Evolutionary conservation across 2,113 vertebrate species (phyloP).

Genomic region (Pollachius pollachius): DNA sequence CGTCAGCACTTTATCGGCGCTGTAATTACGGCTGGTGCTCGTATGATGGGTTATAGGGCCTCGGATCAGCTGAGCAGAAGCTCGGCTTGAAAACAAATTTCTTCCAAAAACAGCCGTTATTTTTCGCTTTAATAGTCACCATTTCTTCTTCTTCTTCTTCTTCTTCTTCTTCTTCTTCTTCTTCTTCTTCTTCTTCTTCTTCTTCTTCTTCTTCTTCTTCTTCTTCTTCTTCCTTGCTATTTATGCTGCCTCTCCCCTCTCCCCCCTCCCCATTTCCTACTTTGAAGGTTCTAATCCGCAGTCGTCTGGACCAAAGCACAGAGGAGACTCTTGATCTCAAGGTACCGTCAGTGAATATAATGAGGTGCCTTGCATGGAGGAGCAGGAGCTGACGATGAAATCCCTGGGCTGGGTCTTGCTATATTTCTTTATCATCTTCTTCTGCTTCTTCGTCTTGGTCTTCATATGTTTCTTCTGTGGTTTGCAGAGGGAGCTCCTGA

Average conservation of each 20-base stretch:
- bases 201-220: too few relatives aligned
- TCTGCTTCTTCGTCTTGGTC: conserved; percentile 4
- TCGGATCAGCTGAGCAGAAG: too few relatives aligned
- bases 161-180: too few relatives aligned
- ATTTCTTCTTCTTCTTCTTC: background rate
- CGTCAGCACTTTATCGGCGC: too few relatives aligned
- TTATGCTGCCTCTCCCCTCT: conserved; percentile 34
- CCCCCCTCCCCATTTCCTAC: conserved; percentile 9
- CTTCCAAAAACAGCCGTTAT: too few relatives aligned
- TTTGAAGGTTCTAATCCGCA: conserved; percentile 87
- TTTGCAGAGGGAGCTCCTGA: conserved; percentile 87
- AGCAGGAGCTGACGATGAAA: conserved; percentile 21
- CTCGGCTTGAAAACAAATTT: too few relatives aligned
- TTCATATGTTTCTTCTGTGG: background rate
- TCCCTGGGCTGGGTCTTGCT: background rate
- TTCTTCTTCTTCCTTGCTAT: conserved; percentile 27
- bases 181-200: too few relatives aligned
- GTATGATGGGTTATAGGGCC: too few relatives aligned
- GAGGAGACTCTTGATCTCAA: conserved; percentile 93
- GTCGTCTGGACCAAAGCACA: conserved; percentile 92
- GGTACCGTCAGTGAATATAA: conserved; percentile 72
- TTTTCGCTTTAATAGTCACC: conserved; percentile 9
- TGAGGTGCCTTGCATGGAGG: conserved; percentile 32
- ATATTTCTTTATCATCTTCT: conserved; percentile 19
- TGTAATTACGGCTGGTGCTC: too few relatives aligned